phyloP scores from a whole-genome alignment of 2,113 vertebrate species.

The Callaeas wilsoni region DNA sequence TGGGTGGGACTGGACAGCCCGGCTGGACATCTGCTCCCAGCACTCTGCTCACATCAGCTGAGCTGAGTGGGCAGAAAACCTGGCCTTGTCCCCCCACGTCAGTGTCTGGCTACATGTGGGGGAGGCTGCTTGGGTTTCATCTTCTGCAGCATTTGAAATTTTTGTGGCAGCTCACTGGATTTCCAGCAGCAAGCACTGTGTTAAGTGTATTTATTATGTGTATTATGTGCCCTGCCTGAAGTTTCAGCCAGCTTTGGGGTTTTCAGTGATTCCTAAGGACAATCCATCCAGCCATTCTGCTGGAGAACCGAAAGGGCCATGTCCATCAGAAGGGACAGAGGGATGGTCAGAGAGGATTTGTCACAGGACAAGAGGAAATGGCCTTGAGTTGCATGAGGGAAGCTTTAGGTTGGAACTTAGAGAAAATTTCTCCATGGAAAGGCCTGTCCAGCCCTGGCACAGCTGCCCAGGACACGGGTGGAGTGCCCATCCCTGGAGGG shows the following conservation, averaged over 20 bases:
- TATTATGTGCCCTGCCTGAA: not conserved
- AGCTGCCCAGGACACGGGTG: not conserved
- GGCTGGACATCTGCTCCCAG: not conserved
- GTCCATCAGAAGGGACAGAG: not conserved
- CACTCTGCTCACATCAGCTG: not conserved
- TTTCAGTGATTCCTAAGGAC: not conserved
- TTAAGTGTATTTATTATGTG: not conserved
- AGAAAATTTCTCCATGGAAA: not conserved
- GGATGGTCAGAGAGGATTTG: too few relatives aligned
- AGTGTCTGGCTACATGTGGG: not conserved
- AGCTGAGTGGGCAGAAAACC: not conserved
- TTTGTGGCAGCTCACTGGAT: not conserved
- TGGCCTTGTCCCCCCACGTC: not conserved
- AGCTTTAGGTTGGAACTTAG: not conserved
- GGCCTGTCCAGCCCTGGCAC: not conserved
- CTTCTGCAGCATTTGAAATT: not conserved
- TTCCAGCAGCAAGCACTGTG: not conserved
- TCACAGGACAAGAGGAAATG: not conserved
- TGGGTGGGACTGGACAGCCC: not conserved
- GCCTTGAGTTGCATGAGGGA: rapidly evolving
- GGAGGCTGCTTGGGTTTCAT: not conserved
- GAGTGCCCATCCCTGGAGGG: not conserved
- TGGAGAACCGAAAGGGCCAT: rapidly evolving
- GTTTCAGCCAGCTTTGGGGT: not conserved
- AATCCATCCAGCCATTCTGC: not conserved